Evolutionary conservation across 1,140 invertebrate genomes (phyloP).

Genomic region (Drosophila leontia): DNA sequence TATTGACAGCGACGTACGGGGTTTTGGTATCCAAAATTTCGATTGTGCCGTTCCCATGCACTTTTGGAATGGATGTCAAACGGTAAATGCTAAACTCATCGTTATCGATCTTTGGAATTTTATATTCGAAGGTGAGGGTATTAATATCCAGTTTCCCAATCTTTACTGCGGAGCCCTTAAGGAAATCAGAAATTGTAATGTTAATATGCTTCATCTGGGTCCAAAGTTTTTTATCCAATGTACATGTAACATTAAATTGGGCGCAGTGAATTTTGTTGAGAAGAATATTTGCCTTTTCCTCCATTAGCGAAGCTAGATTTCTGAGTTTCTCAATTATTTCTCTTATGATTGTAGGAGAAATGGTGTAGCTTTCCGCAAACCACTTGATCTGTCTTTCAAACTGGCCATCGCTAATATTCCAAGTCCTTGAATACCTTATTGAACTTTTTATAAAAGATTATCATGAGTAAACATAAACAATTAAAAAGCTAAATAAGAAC

Average conservation of each 20-base stretch:
- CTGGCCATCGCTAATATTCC: neutral
- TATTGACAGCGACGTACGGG: neutral
- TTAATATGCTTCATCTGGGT: neutral
- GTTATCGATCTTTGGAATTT: neutral
- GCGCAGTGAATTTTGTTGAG: neutral
- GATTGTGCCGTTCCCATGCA: neutral
- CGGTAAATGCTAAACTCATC: neutral
- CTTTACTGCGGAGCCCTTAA: neutral
- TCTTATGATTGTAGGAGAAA: too few species aligned
- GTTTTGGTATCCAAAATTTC: neutral
- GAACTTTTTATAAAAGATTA: neutral
- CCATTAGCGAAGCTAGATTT: too few species aligned
- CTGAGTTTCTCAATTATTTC: neutral
- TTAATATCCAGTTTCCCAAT: neutral
- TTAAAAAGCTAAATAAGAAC: neutral
- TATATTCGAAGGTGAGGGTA: neutral
- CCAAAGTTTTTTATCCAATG: too few species aligned
- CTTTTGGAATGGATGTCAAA: conserved; percentile 13
- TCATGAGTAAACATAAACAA: neutral
- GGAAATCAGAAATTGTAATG: too few species aligned
- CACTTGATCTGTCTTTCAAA: neutral
- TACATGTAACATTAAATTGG: neutral
- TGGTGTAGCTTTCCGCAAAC: neutral
- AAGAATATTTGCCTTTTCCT: neutral
- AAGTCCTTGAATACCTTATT: neutral